phyloP scores from a whole-genome alignment of 23 tunicate species.

The Corella eumyota region DNA sequence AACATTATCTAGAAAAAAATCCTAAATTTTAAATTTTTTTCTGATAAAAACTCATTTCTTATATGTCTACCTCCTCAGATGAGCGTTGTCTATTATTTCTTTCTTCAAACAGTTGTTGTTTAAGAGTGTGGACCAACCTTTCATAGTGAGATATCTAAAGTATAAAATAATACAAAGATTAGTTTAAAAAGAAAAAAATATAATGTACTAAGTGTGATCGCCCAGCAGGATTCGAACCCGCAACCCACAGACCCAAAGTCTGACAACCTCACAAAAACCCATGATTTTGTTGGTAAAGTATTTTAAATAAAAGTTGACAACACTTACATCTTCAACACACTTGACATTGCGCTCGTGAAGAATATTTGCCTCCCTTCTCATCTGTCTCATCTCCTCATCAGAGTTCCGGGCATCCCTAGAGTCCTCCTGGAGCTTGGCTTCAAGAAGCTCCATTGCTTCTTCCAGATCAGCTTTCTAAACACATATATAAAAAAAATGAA shows the following conservation, averaged over 20 bases:
- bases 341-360: conserved; percentile 45
- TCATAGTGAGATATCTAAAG: conserved; percentile 29
- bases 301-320: no score
- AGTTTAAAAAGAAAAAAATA: no score
- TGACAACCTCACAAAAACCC: no score
- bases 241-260: no score
- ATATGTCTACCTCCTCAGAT: conserved; percentile 11
- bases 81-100: not conserved
- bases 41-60: conserved; percentile 17
- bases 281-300: no score
- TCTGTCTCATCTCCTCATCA: conserved; percentile 65
- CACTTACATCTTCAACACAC: conserved; percentile 47
- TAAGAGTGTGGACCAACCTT: conserved; percentile 18
- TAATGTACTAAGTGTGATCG: no score
- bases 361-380: conserved; percentile 40
- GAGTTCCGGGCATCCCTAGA: conserved; percentile 31
- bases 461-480: conserved; percentile 39
- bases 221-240: no score
- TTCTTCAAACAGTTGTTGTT: conserved; percentile 31
- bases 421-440: conserved; percentile 34
- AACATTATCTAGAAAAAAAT: no score
- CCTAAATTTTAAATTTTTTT: no score
- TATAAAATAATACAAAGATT: no score
- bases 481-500: not conserved
- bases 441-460: conserved; percentile 45